These are phyloP conservation scores for Cataglyphis cursor DNA, from an alignment of 2,888 invertebrate genomes.

Conservation along the genomic window DNA sequence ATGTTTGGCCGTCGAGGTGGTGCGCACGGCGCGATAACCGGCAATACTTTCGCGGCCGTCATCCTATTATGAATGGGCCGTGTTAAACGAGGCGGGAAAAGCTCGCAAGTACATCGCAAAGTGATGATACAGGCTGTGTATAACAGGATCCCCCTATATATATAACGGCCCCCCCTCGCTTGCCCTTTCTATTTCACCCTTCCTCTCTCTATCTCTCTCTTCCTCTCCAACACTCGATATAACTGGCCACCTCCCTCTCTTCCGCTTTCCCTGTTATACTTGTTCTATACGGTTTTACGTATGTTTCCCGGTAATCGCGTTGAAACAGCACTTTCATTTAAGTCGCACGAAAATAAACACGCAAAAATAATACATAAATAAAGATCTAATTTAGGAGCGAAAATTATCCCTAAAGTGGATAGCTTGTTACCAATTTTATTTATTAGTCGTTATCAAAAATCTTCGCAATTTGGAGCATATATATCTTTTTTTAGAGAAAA, in stretches of 20 bases:
- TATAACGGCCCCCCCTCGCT: slow-evolving; percentile 8
- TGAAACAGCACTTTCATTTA: slow-evolving; percentile 20
- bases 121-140: slow-evolving; percentile 77
- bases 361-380: slow-evolving; percentile 20
- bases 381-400: slow-evolving; percentile 15
- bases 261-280: slow-evolving; percentile 21
- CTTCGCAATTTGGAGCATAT: slow-evolving; percentile 1
- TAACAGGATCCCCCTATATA: slow-evolving; percentile 68
- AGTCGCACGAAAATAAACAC: slow-evolving; percentile 30
- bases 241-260: background rate
- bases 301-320: background rate
- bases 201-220: background rate
- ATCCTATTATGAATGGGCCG: slow-evolving; percentile 78
- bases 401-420: background rate
- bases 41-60: slow-evolving; percentile 76
- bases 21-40: slow-evolving; percentile 71
- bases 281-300: slow-evolving; percentile 22
- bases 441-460: background rate
- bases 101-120: slow-evolving; percentile 80
- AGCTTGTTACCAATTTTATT: slow-evolving; percentile 19
- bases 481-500: background rate
- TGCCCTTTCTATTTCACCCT: background rate
- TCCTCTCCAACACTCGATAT: background rate
- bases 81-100: slow-evolving; percentile 82
- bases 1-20: slow-evolving; percentile 67